Conservation (phyloP, 2,797 vertebrate species). For the Hirundo rustica region DNA sequence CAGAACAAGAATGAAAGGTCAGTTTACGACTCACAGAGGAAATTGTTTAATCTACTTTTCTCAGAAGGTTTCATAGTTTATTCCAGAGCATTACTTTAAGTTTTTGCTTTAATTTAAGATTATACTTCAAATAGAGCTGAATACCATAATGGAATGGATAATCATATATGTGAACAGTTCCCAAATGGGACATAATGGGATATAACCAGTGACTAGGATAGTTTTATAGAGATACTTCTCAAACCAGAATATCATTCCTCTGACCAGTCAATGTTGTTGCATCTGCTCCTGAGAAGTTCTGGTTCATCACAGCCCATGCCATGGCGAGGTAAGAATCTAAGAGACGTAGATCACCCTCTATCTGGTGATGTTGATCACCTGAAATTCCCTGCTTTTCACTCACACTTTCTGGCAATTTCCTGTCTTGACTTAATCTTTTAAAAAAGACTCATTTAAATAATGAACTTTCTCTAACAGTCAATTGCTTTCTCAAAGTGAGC, state of each 20-base stretch:
- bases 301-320: not conserved
- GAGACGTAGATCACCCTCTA: not conserved
- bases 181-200: not conserved
- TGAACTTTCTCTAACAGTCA: conserved; percentile 26
- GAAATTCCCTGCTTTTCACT: conserved; percentile 17
- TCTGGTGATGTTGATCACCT: not conserved
- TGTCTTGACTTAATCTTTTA: conserved; percentile 48
- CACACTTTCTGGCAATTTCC: conserved; percentile 37
- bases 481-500: conserved; percentile 38
- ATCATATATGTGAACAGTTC: not conserved
- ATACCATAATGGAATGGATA: not conserved
- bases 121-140: not conserved
- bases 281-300: not conserved
- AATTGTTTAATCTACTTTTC: not conserved
- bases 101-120: not conserved
- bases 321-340: not conserved
- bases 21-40: not conserved
- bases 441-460: conserved; percentile 60
- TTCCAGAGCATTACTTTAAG: not conserved
- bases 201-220: not conserved
- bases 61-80: not conserved
- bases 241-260: not conserved
- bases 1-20: not conserved
- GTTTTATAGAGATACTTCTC: not conserved
- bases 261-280: not conserved